Evolutionary conservation across 2,113 vertebrate genomes (phyloP), one percentile per base, ranked within the genome.

Genomic region (Odobenus rosmarus): DNA sequence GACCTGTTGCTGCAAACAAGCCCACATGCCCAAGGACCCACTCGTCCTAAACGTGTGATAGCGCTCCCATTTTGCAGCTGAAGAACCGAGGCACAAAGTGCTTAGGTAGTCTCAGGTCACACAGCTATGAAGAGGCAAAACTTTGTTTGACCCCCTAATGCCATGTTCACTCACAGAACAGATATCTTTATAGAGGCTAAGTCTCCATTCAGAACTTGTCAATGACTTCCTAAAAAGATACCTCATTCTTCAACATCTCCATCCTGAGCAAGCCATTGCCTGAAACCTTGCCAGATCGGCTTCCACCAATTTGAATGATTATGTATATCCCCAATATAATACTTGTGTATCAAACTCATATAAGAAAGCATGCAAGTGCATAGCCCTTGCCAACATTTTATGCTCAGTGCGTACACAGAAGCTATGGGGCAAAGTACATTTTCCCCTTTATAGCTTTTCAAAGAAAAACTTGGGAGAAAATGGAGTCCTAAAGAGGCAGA

Each of bases 221-320:
- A 97, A 86, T 39, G 5, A 31, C n/a, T 88, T 97, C 90, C 93
- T 97, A 83, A 97, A 96, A 98, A 96, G 87, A 90, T 93, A 88
- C 57, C 6, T 0, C 1, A 12, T 18, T 88, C 96, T 96, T 97
- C 69, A n/a, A 6, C 83, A 91, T 97, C 96, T 97, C 80, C 39
- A 95, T 26, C 82, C 21, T 11, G 14, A 80, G 36, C 1, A 84
- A 93, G 53, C 2, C 42, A 95, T 89, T 86, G 77, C 61, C 11
- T 28, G 7, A 57, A 42, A 13, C 16, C 21, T 28, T 82, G 15
- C 26, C 90, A 87, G 26, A 13, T 33, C 18, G 42, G 51, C 0
- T 67, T 96, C 61, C 14, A 31, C 3, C 1, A 53, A n/a, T 21
- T 77, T 28, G 55, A 62, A 53, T 31, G 24, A 53, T 71, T 49